Percentiles rank a stretch among this genome's conserved stretches.
phyloP scores from a whole-genome alignment of 2,797 vertebrate genomes.

The Erithacus rubecula region DNA sequence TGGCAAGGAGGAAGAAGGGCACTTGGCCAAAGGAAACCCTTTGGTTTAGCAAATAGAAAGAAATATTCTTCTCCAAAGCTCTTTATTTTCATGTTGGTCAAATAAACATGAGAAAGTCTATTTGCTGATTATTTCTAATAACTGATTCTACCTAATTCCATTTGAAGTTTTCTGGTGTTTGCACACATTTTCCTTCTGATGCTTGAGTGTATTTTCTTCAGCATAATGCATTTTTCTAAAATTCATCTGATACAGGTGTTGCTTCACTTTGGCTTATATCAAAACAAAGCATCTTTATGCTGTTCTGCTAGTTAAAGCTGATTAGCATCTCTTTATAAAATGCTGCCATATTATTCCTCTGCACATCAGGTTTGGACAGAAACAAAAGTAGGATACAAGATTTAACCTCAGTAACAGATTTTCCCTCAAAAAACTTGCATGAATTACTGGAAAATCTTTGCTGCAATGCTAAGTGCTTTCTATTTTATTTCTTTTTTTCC shows the following conservation, averaged over 20 bases:
- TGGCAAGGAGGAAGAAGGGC: not conserved
- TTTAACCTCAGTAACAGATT: slow-evolving; percentile 13
- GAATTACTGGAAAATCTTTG: slow-evolving; percentile 8
- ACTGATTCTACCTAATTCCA: not conserved
- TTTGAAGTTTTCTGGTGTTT: not conserved
- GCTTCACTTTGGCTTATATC: not conserved
- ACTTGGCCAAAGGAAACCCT: not conserved
- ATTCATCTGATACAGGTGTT: not conserved
- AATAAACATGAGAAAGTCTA: not conserved
- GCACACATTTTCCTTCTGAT: not conserved
- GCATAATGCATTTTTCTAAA: not conserved
- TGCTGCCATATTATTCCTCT: not conserved
- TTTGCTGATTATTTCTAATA: not conserved
- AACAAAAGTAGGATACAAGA: not conserved
- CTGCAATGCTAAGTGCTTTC: slow-evolving; percentile 4
- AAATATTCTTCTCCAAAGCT: not conserved
- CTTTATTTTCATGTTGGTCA: not conserved
- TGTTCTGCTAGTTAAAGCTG: not conserved
- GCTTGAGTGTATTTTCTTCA: not conserved
- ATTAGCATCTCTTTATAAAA: not conserved
- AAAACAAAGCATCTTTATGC: not conserved
- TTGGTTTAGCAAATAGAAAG: not conserved
- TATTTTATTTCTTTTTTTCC: not conserved
- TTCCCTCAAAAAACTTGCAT: not conserved
- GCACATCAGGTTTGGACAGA: not conserved